Base-by-base conservation (phyloP, 2,888 invertebrate genomes). In the Nomada lathburiana region DNA sequence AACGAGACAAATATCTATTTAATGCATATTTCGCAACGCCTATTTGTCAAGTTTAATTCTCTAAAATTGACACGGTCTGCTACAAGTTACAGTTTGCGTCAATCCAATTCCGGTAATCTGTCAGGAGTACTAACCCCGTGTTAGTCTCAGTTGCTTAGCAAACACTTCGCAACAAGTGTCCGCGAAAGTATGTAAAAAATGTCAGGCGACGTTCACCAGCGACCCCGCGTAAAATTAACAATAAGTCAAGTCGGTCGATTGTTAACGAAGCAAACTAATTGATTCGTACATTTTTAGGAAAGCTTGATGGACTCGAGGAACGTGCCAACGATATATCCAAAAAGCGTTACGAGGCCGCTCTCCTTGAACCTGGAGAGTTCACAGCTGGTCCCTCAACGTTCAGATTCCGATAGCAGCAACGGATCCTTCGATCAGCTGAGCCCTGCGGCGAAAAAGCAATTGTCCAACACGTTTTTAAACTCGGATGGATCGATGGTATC, bases 341-440 rank as follows among this genome's bases (percentile, higher is more conserved):
- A 62, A 13, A 85, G 65, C 29, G 18, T 87, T 29, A 78, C 83
- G 23, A 74, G 83, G 0, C 89, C 90, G 11, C 60, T 90, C 36
- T 82, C 82, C 13, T 65, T 90, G 47, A 79, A 83, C 52, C 68
- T 90, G 81, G 90, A 90, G 36, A 89, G 88, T 55, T 88, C 90
- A 47, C 90, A 90, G 57, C 83, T 80, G 79, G 89, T 90, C 36
- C 88, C 90, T 1, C 88, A 83, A 18, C 82, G 83, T 62, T 20
- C 63, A 13, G 64, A 64, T 18, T 60, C 64, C 9, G 44, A 53
- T 3, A 75, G 79, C 20, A 64, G 69, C 0, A 55, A 29, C 2
- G 55, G 52, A 0, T 57, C 86, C 16, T 80, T 82, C 67, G 78
- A 86, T 4, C 85, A 88, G 1, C 69, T 89, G 16, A 86, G 84